These are phyloP conservation scores for Atractosteus spatula DNA, from an alignment of 2,113 vertebrate species.

Conservation along the genomic window DNA sequence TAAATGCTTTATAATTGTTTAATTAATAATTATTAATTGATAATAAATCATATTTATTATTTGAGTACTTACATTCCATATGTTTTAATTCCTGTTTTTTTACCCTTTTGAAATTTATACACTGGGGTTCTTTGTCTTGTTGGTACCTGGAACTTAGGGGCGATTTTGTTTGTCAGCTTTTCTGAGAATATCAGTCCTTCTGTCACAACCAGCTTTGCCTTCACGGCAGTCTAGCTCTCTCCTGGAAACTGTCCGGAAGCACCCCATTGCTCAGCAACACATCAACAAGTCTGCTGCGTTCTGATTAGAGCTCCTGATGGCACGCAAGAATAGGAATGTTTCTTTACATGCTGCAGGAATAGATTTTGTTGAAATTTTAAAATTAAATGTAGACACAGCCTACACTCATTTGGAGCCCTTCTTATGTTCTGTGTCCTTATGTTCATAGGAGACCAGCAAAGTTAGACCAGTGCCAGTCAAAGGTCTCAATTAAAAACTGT, in stretches of 20 bases:
- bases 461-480: too few species aligned
- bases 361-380: not conserved
- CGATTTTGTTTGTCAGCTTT: not conserved
- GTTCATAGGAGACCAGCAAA: too few species aligned
- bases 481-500: too few species aligned
- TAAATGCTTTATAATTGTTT: too few species aligned
- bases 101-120: too few species aligned
- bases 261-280: conserved; percentile 12
- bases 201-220: not conserved
- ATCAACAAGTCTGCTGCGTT: conserved; percentile 2
- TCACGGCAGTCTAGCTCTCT: not conserved
- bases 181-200: not conserved
- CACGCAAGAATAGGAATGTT: not conserved
- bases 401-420: too few species aligned
- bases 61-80: too few species aligned
- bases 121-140: not conserved
- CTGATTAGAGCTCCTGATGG: conserved; percentile 5
- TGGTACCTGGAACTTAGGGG: not conserved
- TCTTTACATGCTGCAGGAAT: not conserved
- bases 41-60: too few species aligned
- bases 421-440: too few species aligned
- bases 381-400: not conserved
- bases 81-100: too few species aligned
- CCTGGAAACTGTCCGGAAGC: conserved; percentile 4
- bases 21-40: too few species aligned